These are phyloP conservation scores for Tiliqua scincoides DNA, from an alignment of 2,113 vertebrate species.

Conservation along the genomic window DNA sequence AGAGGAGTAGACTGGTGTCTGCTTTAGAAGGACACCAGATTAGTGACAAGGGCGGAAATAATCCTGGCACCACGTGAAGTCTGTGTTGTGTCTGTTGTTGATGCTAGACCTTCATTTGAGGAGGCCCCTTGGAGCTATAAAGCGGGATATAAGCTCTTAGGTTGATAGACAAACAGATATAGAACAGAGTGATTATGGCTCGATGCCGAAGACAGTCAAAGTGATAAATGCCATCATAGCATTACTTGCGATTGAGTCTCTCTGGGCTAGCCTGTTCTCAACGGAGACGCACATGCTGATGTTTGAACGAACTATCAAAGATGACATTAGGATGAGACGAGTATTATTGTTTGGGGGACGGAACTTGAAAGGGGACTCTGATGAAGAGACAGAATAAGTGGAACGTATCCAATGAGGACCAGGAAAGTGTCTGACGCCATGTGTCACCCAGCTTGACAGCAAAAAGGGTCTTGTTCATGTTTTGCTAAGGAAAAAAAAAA, in stretches of 20 bases:
- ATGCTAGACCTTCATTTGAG: too few relatives aligned
- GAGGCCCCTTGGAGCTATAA: too few relatives aligned
- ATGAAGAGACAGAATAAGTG: constrained; percentile 17
- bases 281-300: accelerated
- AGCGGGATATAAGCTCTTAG: background rate
- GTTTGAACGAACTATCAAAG: background rate
- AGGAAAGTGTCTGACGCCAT: background rate
- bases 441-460: constrained; percentile 40
- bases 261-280: background rate
- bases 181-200: background rate
- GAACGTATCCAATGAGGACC: constrained; percentile 41
- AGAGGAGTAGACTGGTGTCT: too few relatives aligned
- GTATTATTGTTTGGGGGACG: background rate
- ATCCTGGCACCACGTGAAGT: too few relatives aligned
- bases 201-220: background rate
- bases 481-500: constrained; percentile 47
- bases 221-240: background rate
- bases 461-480: background rate
- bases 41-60: too few relatives aligned
- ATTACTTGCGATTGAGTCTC: accelerated
- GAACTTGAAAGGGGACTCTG: background rate
- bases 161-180: background rate
- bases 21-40: background rate
- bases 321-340: accelerated
- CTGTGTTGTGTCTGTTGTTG: too few relatives aligned